Base-by-base conservation (phyloP, 2,888 invertebrate genomes). In the Hydroisotoma schaefferi region DNA sequence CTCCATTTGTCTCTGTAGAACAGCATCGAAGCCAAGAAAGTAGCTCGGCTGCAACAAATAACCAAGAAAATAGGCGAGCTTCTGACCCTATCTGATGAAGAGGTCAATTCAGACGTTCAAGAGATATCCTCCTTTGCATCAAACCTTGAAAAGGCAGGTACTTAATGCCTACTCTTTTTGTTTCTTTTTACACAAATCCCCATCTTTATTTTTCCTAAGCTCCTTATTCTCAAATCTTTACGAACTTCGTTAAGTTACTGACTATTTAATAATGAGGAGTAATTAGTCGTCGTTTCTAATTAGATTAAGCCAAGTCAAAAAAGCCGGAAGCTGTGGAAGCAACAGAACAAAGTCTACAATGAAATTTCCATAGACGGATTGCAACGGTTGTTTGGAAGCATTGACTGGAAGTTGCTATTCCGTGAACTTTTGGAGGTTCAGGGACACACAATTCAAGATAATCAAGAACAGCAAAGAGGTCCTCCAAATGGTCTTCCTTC, bases 311-410 rank as follows among this genome's bases (percentile, higher is more conserved):
- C 72, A 18, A 65, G 67, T 53, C 68, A 72, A 47, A 51, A 69
- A 49, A 69, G 63, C 29, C 63, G 69, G 43, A 72, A 72, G 63
- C 63, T 70, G 53, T 64, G 59, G 62, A 70, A 72, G 61, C 72
- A 72, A 58, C 78, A 69, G 75, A 78, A 70, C 74, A 76, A 59
- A 75, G 77, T 60, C 55, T 73, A 59, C 77, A 76, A 72, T 75
- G 77, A 67, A 74, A 76, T 55, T 78, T 76, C 74, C 75, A 70
- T 80, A 60, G 76, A 77, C 51, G 74, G 76, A 63, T 75, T 80
- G 27, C 80, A 80, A 70, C 75, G 77, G 53, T 75, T 74, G 61
- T 80, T 78, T 71, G 76, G 76, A 73, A 78, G 78, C 75, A 61
- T 71, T 55, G 63, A 71, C 55, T 71, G 71, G 71, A 64, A 59